Evolutionary conservation across 2,888 invertebrate genomes (phyloP), one percentile per base, ranked within the genome.

Genomic region (Drosophila subsilvestris): DNA sequence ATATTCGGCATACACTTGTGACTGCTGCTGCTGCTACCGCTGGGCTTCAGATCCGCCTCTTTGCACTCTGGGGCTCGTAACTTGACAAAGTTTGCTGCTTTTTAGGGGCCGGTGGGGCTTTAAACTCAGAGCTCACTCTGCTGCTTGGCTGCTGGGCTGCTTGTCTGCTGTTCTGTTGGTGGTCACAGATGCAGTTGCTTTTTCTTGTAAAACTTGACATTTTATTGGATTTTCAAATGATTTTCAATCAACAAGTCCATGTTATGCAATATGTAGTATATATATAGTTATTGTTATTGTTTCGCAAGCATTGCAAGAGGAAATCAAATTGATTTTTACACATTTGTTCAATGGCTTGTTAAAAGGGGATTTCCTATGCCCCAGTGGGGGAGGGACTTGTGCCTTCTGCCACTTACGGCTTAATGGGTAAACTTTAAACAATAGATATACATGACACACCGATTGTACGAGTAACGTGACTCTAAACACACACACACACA

Each of bases 211-310:
- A 83, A 83, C 63, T 73, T 79, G 70, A 76, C 65, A 75, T 73
- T 88, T 88, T 84, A 88, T 88, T 88, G 77, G 79, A 80, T 85
- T 74, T 79, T 76, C 73, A 78, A 81, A 85, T 88, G 80, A 84
- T 82, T 86, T 84, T 78, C 67, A 79, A 84, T 84, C 88, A 88
- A 88, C 88, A 88, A 89, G 82, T 89, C 76, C 80, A 76, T 79
- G 68, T 83, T 76, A 82, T 62, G 63, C 77, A 82, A 74, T 65
- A 87, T 75, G 45, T 76, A 81, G 47, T 51, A 51, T 32, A 58
- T 53, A 43, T 63, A 67, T 48, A 66, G 68, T 76, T 80, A 80
- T 76, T 80, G 74, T 85, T 79, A 67, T 68, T 65, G 58, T 62
- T 62, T 44, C 42, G 65, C 65, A 55, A 67, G 55, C 65, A 54